These are phyloP conservation scores for Crematogaster levior DNA, from an alignment of 2,888 invertebrate genomes.

Conservation along the genomic window DNA sequence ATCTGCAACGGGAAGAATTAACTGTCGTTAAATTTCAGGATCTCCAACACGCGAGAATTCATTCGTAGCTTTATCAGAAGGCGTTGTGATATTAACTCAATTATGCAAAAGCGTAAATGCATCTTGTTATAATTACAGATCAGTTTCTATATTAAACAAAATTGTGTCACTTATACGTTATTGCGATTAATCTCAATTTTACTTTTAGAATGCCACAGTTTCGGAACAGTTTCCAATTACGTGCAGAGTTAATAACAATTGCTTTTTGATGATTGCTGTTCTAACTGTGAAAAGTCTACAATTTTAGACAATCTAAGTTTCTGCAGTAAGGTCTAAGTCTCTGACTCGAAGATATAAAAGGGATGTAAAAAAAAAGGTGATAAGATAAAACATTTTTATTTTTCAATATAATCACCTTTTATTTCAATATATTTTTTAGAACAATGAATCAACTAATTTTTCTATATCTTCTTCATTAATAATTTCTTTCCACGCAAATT, in stretches of 20 bases:
- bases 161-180: background rate
- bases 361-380: too few species aligned
- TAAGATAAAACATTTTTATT: background rate
- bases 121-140: slow-evolving; percentile 9
- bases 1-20: background rate
- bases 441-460: too few species aligned
- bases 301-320: background rate
- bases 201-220: background rate
- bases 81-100: background rate
- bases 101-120: background rate
- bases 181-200: background rate
- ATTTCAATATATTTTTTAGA: too few species aligned
- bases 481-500: too few species aligned
- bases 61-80: background rate
- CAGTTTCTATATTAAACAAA: background rate
- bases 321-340: background rate
- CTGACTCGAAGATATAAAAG: background rate
- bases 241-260: background rate
- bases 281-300: background rate
- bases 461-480: too few species aligned
- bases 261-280: background rate
- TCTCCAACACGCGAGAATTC: background rate
- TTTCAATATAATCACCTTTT: too few species aligned
- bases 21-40: background rate
- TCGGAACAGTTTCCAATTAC: too few species aligned